A percentile compares a stretch with the other conserved stretches of the same genome.
Conservation (phyloP, 2,113 vertebrate genomes). For the Spilogale gracilis region DNA sequence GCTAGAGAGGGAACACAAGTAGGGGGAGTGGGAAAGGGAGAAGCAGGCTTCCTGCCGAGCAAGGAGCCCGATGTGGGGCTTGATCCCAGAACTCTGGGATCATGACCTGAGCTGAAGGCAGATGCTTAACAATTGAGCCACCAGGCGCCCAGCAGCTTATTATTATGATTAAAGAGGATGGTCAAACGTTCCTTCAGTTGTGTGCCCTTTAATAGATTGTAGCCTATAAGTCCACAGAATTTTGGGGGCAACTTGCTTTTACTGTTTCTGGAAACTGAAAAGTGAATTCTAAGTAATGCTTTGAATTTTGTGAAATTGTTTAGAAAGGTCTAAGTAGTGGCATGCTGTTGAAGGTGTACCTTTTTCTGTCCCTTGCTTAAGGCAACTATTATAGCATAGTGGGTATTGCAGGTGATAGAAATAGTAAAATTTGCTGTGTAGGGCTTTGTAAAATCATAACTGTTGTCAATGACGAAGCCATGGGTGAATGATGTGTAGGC, state of each 20-base stretch:
- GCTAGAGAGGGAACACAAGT: too few relatives aligned
- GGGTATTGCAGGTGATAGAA: background rate
- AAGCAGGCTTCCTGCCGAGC: too few relatives aligned
- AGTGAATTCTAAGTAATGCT: background rate
- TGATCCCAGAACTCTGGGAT: too few relatives aligned
- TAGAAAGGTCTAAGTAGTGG: background rate
- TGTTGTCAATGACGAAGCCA: background rate
- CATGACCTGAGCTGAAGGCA: too few relatives aligned
- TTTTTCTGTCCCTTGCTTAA: background rate
- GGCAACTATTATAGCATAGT: background rate
- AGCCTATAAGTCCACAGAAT: background rate
- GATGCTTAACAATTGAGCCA: too few relatives aligned
- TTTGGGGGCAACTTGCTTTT: background rate
- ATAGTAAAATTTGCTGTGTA: background rate
- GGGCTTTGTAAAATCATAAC: background rate
- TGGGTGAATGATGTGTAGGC: background rate
- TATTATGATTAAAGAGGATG: background rate
- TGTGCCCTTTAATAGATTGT: background rate
- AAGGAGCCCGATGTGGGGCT: too few relatives aligned
- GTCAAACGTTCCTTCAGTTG: background rate
- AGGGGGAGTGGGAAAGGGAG: too few relatives aligned
- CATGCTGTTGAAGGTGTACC: background rate
- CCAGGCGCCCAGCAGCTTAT: too few relatives aligned
- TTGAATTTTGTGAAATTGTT: constrained; percentile 23
- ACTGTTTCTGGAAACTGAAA: constrained; percentile 28